Conservation (phyloP, 1,140 invertebrate genomes). For the Sarcophaga bullata region DNA sequence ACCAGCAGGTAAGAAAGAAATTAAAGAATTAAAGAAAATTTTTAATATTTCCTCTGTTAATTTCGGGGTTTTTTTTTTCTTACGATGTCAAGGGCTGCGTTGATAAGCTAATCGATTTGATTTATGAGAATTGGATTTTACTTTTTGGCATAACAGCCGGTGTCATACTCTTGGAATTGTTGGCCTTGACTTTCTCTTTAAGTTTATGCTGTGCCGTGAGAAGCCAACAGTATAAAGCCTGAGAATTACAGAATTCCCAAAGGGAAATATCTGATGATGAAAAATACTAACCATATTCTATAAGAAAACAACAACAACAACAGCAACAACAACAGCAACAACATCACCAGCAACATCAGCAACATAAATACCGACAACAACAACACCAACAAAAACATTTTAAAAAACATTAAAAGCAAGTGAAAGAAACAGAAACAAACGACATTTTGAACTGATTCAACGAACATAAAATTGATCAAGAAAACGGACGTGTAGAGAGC, state of each 20-base stretch:
- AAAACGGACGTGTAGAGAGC: too few species aligned
- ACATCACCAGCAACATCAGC: not conserved
- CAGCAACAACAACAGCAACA: slow-evolving; percentile 7
- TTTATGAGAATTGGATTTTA: slow-evolving; percentile 72
- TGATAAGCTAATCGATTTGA: slow-evolving; percentile 73
- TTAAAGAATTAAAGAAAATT: not conserved
- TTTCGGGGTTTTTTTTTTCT: slow-evolving; percentile 37
- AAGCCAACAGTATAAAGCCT: slow-evolving; percentile 77
- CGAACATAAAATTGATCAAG: too few species aligned
- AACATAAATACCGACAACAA: not conserved
- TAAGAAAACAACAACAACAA: slow-evolving; percentile 5
- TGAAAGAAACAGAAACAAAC: too few species aligned
- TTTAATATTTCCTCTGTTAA: not conserved
- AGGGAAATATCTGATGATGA: slow-evolving; percentile 64
- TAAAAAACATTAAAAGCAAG: not conserved
- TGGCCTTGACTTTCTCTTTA: slow-evolving; percentile 82
- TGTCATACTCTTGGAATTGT: slow-evolving; percentile 75
- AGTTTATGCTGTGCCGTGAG: slow-evolving; percentile 81
- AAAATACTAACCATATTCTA: slow-evolving; percentile 59
- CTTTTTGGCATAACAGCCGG: slow-evolving; percentile 74
- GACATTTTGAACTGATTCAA: too few species aligned
- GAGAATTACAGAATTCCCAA: slow-evolving; percentile 67
- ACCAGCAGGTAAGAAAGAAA: slow-evolving; percentile 67
- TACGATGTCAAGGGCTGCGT: slow-evolving; percentile 83
- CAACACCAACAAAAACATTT: not conserved